These are phyloP conservation scores for Chymomyza costata DNA, from an alignment of 1,140 invertebrate species.

Conservation along the genomic window DNA sequence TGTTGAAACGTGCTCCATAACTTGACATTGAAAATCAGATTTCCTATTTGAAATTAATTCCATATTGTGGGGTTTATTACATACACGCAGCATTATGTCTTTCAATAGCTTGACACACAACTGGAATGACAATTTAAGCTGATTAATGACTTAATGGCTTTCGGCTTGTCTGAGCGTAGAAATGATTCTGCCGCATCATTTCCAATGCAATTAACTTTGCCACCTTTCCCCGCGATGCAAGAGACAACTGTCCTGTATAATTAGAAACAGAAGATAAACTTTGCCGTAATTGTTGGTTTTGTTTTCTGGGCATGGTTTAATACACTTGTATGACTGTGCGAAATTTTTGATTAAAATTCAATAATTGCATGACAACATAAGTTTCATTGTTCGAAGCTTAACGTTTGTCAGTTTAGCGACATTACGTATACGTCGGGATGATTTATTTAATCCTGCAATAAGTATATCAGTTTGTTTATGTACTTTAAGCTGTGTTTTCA, in stretches of 20 bases:
- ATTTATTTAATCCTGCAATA: too few species aligned
- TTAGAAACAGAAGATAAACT: too few species aligned
- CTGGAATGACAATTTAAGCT: slow-evolving; percentile 55
- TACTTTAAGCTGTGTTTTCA: too few species aligned
- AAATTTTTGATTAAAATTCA: slow-evolving; percentile 68
- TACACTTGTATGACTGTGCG: slow-evolving; percentile 53
- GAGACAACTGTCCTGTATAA: slow-evolving; percentile 44
- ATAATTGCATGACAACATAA: slow-evolving; percentile 69
- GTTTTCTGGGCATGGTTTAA: slow-evolving; percentile 32
- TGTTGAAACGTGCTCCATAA: too few species aligned
- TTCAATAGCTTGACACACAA: slow-evolving; percentile 18
- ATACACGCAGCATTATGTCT: too few species aligned
- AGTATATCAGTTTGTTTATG: too few species aligned
- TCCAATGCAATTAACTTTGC: slow-evolving; percentile 57
- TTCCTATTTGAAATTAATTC: too few species aligned
- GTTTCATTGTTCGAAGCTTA: slow-evolving; percentile 24
- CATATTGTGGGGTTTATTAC: too few species aligned
- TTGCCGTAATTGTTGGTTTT: slow-evolving; percentile 3
- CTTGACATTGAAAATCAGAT: too few species aligned
- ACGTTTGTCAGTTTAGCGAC: neutral
- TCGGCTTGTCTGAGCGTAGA: slow-evolving; percentile 29
- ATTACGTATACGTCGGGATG: too few species aligned
- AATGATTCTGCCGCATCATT: slow-evolving; percentile 65
- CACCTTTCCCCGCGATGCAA: neutral
- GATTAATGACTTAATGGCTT: slow-evolving; percentile 61